Conservation (phyloP, 2,113 vertebrate genomes). For the Charadrius vociferus region DNA sequence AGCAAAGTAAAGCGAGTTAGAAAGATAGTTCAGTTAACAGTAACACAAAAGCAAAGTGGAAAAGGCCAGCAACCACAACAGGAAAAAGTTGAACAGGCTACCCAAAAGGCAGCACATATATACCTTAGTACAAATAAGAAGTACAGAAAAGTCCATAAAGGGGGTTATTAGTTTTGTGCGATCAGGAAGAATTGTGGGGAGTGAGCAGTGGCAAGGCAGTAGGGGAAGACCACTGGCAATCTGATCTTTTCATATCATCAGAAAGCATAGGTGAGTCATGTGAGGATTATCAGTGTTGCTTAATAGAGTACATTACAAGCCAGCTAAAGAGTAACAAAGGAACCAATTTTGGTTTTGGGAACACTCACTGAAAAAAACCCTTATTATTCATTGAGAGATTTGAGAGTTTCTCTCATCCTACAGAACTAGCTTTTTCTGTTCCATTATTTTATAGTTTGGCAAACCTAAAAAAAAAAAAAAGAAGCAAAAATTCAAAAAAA, state of each 20-base stretch:
- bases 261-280: background rate
- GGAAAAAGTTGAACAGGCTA: background rate
- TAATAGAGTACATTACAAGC: background rate
- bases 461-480: background rate
- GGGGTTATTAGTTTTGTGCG: background rate
- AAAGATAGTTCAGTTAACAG: background rate
- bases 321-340: background rate
- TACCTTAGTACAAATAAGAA: background rate
- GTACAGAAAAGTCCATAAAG: background rate
- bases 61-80: background rate
- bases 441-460: background rate
- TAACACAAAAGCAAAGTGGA: background rate
- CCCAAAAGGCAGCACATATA: background rate
- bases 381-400: background rate
- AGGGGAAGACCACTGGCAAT: background rate
- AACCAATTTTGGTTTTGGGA: background rate
- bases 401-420: background rate
- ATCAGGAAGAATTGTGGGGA: background rate
- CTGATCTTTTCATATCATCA: background rate
- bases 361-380: rapidly evolving
- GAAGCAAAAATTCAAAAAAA: rapidly evolving
- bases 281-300: background rate
- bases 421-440: background rate
- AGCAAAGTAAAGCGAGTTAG: background rate
- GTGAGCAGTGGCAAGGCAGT: background rate